A percentile compares a stretch with the other conserved stretches of the same genome.
Conservation (phyloP, 2,113 vertebrate species). For the Cryptomyrus ogoouensis region DNA sequence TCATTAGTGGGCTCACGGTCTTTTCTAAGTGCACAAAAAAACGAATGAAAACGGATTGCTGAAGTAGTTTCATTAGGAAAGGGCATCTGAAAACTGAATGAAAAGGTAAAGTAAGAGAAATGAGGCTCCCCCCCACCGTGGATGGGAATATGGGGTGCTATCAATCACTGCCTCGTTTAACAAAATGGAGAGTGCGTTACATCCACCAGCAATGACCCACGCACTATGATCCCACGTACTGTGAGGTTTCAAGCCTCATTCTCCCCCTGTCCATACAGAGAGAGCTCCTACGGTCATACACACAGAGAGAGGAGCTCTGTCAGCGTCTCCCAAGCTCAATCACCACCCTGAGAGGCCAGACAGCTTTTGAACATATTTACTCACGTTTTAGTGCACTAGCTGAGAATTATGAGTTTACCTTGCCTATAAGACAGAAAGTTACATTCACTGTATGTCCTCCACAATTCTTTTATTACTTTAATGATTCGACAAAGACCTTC, state of each 20-base stretch:
- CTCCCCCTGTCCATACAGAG: not conserved
- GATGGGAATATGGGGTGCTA: slow-evolving; percentile 3
- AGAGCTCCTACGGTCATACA: not conserved
- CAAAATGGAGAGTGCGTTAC: not conserved
- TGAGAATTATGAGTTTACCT: not conserved
- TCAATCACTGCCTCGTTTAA: not conserved
- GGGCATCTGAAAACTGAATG: not conserved
- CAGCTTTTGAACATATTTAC: not conserved
- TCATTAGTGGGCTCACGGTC: not conserved
- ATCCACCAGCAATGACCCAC: not conserved
- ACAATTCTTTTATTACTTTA: not conserved
- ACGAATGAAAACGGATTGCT: not conserved
- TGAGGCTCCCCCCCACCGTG: not conserved
- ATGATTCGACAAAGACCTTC: not conserved
- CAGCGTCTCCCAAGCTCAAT: not conserved
- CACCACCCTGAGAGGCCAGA: not conserved
- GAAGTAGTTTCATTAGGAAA: not conserved
- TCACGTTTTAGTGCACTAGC: not conserved
- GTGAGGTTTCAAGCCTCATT: not conserved
- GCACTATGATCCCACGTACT: not conserved
- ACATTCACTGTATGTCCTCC: not conserved
- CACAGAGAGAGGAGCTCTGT: not conserved
- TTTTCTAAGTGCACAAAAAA: not conserved
- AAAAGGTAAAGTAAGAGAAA: slow-evolving; percentile 4
- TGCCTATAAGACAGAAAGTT: not conserved